These are phyloP conservation scores for Athetis lepigone DNA, from an alignment of 2,888 invertebrate genomes.

Conservation along the genomic window DNA sequence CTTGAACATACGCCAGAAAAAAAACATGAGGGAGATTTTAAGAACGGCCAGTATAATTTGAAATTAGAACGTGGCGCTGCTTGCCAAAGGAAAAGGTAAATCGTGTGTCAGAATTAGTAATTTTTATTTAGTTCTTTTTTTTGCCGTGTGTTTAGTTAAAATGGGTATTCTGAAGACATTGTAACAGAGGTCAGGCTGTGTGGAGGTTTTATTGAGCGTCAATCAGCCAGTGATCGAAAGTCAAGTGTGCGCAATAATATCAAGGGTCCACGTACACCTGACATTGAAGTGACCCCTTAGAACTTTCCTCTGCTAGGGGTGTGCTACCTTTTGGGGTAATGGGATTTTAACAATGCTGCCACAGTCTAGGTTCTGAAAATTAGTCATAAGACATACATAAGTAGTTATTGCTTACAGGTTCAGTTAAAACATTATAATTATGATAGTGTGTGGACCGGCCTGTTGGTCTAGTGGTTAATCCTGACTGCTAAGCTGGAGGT, in stretches of 20 bases:
- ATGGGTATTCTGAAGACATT: conserved; percentile 25
- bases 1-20: conserved; percentile 49
- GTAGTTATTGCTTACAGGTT: too few species aligned
- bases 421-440: too few species aligned
- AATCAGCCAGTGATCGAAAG: conserved; percentile 30
- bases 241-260: conserved; percentile 42
- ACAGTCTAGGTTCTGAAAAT: too few species aligned
- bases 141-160: neutral
- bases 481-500: too few species aligned
- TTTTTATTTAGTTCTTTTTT: neutral
- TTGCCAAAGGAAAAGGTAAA: conserved; percentile 15
- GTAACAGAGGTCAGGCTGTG: conserved; percentile 32
- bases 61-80: neutral
- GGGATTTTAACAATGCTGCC: too few species aligned
- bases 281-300: conserved; percentile 37
- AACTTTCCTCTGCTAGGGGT: conserved; percentile 52
- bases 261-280: conserved; percentile 37
- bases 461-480: too few species aligned
- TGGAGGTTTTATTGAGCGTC: conserved; percentile 30
- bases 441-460: too few species aligned
- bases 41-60: conserved; percentile 22
- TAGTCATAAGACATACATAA: too few species aligned
- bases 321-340: conserved; percentile 27
- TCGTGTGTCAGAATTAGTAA: neutral
- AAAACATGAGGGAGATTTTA: neutral